A percentile compares a stretch with the other conserved stretches of the same genome.
phyloP scores from a whole-genome alignment of 2,113 vertebrate species.

The Emydura subglobosa region DNA sequence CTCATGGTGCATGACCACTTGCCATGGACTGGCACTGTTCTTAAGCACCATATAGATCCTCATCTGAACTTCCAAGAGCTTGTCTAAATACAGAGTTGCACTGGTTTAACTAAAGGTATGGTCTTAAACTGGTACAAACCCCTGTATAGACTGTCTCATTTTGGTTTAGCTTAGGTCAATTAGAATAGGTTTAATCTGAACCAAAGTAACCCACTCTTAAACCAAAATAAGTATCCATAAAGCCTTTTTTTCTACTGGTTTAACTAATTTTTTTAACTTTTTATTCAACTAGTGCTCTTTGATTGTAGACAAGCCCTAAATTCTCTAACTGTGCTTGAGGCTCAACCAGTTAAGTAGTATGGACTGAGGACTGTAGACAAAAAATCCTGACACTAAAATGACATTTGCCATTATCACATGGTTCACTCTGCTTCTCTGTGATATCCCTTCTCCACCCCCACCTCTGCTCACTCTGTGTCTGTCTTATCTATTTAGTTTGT shows the following conservation, averaged over 20 bases:
- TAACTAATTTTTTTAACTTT: rapidly evolving
- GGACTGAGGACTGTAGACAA: background rate
- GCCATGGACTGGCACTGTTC: background rate
- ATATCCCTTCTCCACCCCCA: background rate
- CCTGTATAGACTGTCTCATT: background rate
- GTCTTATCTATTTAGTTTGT: background rate
- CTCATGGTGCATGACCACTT: background rate
- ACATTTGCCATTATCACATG: background rate
- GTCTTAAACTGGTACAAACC: background rate
- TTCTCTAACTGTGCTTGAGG: background rate
- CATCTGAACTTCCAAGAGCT: background rate
- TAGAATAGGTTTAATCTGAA: constrained; percentile 4
- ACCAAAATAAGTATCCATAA: background rate
- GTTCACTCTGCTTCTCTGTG: background rate
- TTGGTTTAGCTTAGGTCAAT: background rate
- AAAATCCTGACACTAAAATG: background rate
- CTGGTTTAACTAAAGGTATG: background rate
- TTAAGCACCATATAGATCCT: background rate
- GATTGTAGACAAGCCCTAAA: background rate
- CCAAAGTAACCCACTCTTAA: background rate
- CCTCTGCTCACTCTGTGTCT: background rate
- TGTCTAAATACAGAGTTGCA: background rate
- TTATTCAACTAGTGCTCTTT: background rate
- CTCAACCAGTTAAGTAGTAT: background rate
- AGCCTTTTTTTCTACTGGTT: background rate